Base-by-base conservation (phyloP, 2,888 invertebrate genomes). In the Pycnomerus fuliginosus region DNA sequence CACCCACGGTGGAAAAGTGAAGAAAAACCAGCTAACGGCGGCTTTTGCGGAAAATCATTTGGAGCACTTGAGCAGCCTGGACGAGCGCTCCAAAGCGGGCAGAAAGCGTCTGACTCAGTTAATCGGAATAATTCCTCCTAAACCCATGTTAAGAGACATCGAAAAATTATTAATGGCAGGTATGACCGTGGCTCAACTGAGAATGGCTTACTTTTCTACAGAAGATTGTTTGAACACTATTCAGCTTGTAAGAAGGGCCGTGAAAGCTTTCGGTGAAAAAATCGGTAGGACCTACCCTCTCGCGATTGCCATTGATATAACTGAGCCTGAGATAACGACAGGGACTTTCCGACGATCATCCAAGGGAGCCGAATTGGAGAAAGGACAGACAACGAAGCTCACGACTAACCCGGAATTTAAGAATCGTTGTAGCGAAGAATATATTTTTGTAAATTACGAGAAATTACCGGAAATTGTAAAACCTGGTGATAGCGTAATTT, bases 261-360 rank as follows among this genome's bases (percentile, higher is more conserved):
- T 65, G 2, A 75, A 78, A 34, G 81, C 79, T 56, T 80, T 82
- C 53, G 82, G 84, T 51, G 71, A 77, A 11, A 77, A 74, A 33
- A 72, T 79, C 47, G 83, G 82, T 0, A 76, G 80, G 42, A 75
- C 74, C 32, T 80, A 76, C 58, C 86, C 91, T 0, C 73, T 94
- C n/a, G 90, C 86, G 1, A 87, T 96, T 55, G 93, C 90, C 22
- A 74, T 90, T 20, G 88, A 88, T 56, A 83, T 95, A 1, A 84
- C 88, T 58, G 94, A 93, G 2, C 88, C 89, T 1, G 93, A 93
- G 71, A 93, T 96, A 52, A 79, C 90, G 57, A 95, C 91, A 13
- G 94, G 94, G 17, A 75, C 83, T 12, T 76, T 93, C 50, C 54
- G 50, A 22, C 41, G 41, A 10, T 33, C 38, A 2, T 2, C 27